Conservation (phyloP, 2,797 vertebrate genomes). For the Hippoglossus hippoglossus region DNA sequence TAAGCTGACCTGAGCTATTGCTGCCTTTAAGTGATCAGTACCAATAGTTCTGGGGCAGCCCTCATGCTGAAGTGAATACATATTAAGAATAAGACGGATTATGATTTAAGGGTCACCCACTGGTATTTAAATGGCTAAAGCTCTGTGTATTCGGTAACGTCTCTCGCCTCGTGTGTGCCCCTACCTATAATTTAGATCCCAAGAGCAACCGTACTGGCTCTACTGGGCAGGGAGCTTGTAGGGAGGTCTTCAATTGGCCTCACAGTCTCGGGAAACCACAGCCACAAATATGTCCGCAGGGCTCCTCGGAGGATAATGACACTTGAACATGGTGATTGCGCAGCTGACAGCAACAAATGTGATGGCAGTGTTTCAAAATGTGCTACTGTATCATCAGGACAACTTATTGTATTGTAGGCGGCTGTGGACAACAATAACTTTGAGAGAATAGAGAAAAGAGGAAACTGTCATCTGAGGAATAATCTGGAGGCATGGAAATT, state of each 20-base stretch:
- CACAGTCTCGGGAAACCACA: conserved; percentile 49
- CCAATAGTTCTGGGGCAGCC: no score
- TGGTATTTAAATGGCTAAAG: conserved; percentile 68
- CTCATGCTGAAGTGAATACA: no score
- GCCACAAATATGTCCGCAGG: conserved; percentile 65
- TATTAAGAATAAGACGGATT: not conserved
- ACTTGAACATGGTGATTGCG: conserved; percentile 37
- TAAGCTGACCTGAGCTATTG: no score
- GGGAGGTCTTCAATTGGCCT: conserved; percentile 57
- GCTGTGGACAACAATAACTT: not conserved
- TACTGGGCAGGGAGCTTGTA: conserved; percentile 38
- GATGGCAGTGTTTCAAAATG: conserved; percentile 30
- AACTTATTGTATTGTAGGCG: not conserved
- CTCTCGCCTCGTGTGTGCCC: conserved; percentile 40
- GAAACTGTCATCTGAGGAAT: not conserved
- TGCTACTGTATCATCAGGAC: conserved; percentile 20
- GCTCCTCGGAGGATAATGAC: conserved; percentile 58
- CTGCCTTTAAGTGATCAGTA: no score
- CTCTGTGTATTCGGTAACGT: conserved; percentile 66
- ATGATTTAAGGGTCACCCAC: conserved; percentile 55
- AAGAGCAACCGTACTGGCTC: conserved; percentile 50
- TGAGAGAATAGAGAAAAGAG: not conserved
- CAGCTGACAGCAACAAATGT: conserved; percentile 45
- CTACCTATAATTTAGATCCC: conserved; percentile 70
- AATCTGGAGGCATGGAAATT: not conserved